Percentiles rank a stretch among this genome's conserved stretches.
These are phyloP conservation scores for Omphaloscelis lunosa DNA, from an alignment of 2,888 invertebrate genomes.

Conservation along the genomic window DNA sequence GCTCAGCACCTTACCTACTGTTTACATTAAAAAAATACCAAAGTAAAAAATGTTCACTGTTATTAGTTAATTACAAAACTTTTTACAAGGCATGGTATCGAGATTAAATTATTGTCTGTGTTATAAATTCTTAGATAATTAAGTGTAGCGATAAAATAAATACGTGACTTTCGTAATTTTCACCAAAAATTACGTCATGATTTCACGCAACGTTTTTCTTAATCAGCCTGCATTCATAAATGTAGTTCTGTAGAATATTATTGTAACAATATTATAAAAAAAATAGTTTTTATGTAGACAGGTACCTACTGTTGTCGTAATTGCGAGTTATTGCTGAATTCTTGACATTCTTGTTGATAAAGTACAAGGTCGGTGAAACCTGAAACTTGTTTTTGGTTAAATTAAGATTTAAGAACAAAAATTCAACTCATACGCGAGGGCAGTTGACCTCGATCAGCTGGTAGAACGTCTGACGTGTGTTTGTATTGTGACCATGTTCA, in stretches of 20 bases:
- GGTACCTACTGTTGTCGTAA: conserved; percentile 9
- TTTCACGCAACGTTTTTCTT: background rate
- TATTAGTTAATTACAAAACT: conserved; percentile 6
- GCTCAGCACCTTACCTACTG: background rate
- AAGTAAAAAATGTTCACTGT: background rate
- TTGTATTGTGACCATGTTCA: conserved; percentile 14
- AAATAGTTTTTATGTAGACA: background rate
- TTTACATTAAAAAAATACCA: background rate
- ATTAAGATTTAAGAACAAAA: conserved; percentile 41
- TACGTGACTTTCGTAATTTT: conserved; percentile 36
- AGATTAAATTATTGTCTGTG: conserved; percentile 11
- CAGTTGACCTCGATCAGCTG: conserved; percentile 36
- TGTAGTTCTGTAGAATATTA: background rate
- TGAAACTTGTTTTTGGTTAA: conserved; percentile 49
- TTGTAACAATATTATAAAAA: background rate
- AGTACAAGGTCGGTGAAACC: conserved; percentile 71
- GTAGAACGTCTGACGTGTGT: conserved; percentile 27
- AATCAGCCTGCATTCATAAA: background rate
- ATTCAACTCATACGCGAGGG: conserved; percentile 33
- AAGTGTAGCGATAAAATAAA: conserved; percentile 36
- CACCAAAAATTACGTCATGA: conserved; percentile 25
- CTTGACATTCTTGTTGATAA: conserved; percentile 63
- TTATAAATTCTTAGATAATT: conserved; percentile 41
- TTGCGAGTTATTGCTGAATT: conserved; percentile 31
- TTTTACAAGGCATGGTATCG: background rate